These are phyloP conservation scores for Plodia interpunctella DNA, from an alignment of 1,140 invertebrate species.

Conservation along the genomic window DNA sequence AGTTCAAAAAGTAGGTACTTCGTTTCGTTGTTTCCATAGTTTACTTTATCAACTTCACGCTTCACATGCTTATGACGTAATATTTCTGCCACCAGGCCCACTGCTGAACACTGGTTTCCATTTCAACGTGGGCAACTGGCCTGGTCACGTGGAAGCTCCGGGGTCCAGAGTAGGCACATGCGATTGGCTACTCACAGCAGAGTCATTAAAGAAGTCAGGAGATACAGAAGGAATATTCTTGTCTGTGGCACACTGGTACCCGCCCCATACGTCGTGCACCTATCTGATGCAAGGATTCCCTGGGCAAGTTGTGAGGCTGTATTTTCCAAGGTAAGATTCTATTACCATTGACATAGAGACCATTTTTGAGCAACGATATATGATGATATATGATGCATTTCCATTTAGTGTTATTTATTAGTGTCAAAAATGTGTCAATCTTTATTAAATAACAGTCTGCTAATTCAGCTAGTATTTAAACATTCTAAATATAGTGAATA, in stretches of 20 bases:
- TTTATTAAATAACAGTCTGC: no score
- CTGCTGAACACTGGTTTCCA: slow-evolving; percentile 94
- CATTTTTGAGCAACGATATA: no score
- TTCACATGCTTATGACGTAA: no score
- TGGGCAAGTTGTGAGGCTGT: slow-evolving; percentile 90
- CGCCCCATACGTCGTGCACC: slow-evolving; percentile 92
- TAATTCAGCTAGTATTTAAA: no score
- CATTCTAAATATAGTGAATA: no score
- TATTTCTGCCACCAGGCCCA: no score
- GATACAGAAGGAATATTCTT: slow-evolving; percentile 91
- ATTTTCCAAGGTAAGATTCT: slow-evolving; percentile 86
- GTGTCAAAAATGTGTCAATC: no score
- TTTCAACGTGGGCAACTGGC: slow-evolving; percentile 95
- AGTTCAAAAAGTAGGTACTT: no score
- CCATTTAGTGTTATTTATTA: no score
- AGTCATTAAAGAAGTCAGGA: slow-evolving; percentile 84
- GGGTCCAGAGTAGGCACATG: slow-evolving; percentile 90
- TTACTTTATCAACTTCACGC: no score
- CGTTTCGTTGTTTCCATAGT: no score
- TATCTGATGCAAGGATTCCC: slow-evolving; percentile 90
- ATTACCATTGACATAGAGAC: neutral
- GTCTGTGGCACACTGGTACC: slow-evolving; percentile 95
- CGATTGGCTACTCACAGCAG: slow-evolving; percentile 90
- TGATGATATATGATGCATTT: neutral
- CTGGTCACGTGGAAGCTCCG: slow-evolving; percentile 91